A percentile compares a stretch with the other conserved stretches of the same genome.
Conservation (phyloP, 1,140 invertebrate genomes). For the Parasteatoda tepidariorum region DNA sequence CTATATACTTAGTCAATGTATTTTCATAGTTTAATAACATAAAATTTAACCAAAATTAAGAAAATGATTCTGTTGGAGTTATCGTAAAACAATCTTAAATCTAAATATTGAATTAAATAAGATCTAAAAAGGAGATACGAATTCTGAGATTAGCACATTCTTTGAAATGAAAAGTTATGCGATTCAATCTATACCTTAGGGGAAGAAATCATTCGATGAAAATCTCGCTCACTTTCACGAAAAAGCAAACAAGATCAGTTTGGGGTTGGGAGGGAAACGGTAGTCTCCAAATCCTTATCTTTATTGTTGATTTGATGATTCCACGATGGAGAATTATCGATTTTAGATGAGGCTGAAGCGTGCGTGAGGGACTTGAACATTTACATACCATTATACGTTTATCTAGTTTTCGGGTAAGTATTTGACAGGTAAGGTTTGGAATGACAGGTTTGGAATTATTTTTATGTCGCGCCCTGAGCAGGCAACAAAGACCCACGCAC, state of each 20-base stretch:
- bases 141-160: background rate
- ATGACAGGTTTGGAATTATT: conserved; percentile 40
- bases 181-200: background rate
- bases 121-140: background rate
- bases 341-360: conserved; percentile 31
- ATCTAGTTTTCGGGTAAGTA: conserved; percentile 45
- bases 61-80: too few species aligned
- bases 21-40: too few species aligned
- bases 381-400: conserved; percentile 55
- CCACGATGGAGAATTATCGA: conserved; percentile 27
- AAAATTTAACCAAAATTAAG: too few species aligned
- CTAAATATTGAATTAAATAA: background rate
- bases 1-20: too few species aligned
- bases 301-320: conserved; percentile 55
- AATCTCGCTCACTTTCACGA: background rate
- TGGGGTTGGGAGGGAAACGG: conserved; percentile 5
- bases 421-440: conserved; percentile 27
- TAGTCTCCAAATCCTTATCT: conserved; percentile 18
- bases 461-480: conserved; percentile 23
- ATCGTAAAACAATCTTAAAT: too few species aligned
- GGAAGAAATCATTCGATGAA: background rate
- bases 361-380: conserved; percentile 29
- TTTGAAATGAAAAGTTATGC: background rate
- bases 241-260: background rate
- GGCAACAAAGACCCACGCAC: background rate